Conservation (phyloP, 1,140 invertebrate species). For the Bombus superbus region DNA sequence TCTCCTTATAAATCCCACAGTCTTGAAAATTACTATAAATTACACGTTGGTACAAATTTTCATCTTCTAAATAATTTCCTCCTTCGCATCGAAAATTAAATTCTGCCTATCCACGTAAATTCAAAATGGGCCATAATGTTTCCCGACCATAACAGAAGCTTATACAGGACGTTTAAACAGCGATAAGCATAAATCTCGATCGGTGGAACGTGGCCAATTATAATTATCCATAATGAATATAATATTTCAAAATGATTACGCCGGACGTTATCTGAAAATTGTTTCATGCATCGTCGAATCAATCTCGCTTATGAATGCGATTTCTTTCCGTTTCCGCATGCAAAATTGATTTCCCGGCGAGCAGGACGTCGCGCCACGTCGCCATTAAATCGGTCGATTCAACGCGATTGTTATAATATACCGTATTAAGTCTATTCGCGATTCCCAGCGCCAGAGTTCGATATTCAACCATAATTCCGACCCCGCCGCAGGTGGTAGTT, state of each 20-base stretch:
- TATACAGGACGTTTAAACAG: neutral
- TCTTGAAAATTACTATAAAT: neutral
- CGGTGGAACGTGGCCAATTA: neutral
- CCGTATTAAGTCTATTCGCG: conserved; percentile 24
- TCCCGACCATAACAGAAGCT: neutral
- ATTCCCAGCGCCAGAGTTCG: neutral
- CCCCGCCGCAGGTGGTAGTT: conserved; percentile 11
- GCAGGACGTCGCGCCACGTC: neutral
- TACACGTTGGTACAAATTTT: neutral
- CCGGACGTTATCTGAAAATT: conserved; percentile 5
- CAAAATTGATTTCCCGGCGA: conserved; percentile 1
- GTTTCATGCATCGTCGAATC: neutral
- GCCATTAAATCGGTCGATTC: conserved; percentile 9
- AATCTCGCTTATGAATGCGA: neutral
- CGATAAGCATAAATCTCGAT: neutral
- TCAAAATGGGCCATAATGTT: neutral
- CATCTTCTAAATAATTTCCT: neutral
- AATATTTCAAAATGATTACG: neutral
- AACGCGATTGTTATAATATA: conserved; percentile 22
- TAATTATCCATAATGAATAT: conserved; percentile 16
- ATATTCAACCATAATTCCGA: conserved; percentile 21
- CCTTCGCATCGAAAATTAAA: neutral
- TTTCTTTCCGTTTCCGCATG: conserved; percentile 6
- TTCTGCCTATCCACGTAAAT: neutral
- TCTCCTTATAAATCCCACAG: too few species aligned